These are phyloP conservation scores for Passer montanus DNA, from an alignment of 2,113 vertebrate genomes.

Conservation along the genomic window DNA sequence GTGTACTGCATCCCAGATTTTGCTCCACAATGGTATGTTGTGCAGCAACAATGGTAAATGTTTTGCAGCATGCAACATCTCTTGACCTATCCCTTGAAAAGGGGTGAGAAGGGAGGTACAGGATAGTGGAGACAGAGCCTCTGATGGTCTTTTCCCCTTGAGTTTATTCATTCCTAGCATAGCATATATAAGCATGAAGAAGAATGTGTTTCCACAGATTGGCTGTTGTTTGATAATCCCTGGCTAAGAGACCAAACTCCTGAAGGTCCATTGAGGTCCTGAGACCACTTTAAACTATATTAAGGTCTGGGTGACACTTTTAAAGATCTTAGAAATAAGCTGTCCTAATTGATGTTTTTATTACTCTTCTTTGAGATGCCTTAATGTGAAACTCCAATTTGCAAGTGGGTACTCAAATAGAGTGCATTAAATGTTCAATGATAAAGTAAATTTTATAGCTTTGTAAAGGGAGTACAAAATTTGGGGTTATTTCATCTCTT, in stretches of 20 bases:
- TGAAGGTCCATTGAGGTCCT: background rate
- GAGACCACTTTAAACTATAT: background rate
- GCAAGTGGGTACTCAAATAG: background rate
- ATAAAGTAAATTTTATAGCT: background rate
- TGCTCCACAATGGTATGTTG: background rate
- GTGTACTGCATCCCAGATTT: background rate
- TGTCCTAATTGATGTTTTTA: background rate
- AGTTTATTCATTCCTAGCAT: background rate
- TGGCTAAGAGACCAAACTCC: background rate
- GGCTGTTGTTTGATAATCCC: background rate
- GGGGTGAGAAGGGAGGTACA: background rate
- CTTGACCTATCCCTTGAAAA: background rate
- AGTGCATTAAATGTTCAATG: background rate
- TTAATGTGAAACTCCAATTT: background rate
- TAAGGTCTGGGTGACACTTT: background rate
- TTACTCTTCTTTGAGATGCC: background rate
- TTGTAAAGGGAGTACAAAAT: background rate
- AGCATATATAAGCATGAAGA: background rate
- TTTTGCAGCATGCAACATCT: background rate
- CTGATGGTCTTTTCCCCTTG: background rate
- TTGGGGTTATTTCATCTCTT: background rate
- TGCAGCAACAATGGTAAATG: background rate
- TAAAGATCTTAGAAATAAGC: background rate
- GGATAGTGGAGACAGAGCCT: background rate
- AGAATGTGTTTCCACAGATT: background rate